Conservation (phyloP, 2,113 vertebrate genomes). For the Hepsetus odoe region DNA sequence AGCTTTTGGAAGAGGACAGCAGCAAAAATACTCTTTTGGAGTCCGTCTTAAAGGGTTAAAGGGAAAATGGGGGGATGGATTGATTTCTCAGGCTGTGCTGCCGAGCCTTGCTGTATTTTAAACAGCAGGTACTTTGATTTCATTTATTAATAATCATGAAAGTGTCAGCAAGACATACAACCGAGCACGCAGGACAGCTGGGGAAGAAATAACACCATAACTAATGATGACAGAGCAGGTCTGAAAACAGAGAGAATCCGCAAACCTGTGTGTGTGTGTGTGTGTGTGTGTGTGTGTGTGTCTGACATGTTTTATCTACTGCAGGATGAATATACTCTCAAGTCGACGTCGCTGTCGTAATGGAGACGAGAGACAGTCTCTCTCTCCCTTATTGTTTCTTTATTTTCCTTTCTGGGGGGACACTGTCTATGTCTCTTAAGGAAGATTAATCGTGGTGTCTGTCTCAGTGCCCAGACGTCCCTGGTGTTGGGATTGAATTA, state of each 20-base stretch:
- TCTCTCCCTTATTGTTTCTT: not conserved
- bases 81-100: not conserved
- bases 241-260: not conserved
- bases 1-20: too few relatives aligned
- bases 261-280: not conserved
- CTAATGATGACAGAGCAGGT: not conserved
- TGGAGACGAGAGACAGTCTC: not conserved
- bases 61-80: not conserved
- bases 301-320: not conserved
- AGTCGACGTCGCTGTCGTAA: not conserved
- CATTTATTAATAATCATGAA: constrained; percentile 31
- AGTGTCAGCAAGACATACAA: constrained; percentile 4
- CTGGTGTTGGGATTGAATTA: constrained; percentile 51
- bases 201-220: constrained; percentile 2
- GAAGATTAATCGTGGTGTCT: constrained; percentile 44
- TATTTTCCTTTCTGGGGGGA: constrained; percentile 25
- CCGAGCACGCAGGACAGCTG: not conserved
- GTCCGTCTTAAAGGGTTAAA: not conserved
- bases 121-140: not conserved
- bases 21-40: not conserved
- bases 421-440: constrained; percentile 37
- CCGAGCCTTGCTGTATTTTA: not conserved
- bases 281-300: not conserved
- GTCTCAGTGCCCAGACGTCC: constrained; percentile 42
- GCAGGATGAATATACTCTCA: not conserved